Base-by-base conservation (phyloP, 2,888 invertebrate genomes). In the Nephrotoma flavescens region DNA sequence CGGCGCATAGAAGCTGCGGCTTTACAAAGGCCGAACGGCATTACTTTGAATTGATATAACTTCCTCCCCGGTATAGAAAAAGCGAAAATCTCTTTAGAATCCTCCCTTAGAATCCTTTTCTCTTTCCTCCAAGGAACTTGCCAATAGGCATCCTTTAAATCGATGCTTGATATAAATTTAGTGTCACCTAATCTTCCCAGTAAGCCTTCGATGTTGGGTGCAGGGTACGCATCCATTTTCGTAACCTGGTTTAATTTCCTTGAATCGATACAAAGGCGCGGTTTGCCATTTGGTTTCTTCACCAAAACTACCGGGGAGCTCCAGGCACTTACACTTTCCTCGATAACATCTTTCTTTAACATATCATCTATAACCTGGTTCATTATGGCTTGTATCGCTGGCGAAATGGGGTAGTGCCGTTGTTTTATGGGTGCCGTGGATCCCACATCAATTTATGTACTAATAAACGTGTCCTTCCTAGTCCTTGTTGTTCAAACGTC, bases 301-400 rank as follows among this genome's bases (percentile, higher is more conserved):
- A 89, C 88, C 44, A 90, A 88, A 0, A 89, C 88, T 6, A 89
- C 88, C 1, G 89, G 89, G 2, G 89, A 89, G 6, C 89, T 88
- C 90, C 90, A 90, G 0, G 88, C 87, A 41, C 89, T 90, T 0
- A 87, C 87, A 0, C 89, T 89, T 41, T 88, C 88, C 44, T 90
- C 90, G 0, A 91, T 89, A 0, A 90, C 88, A 2, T 88, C 89
- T 0, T 88, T 85, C 2, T 44, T 85, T 0, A 90, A 19, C 90
- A 90, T 90, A 2, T 89, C 85, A 42, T 90, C 89, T 0, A 90
- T 88, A 87, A 90, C 89, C 4, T 87, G 87, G 71, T 88, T 87
- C 5, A 88, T 15, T 11, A 88, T 42, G 12, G 87, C 87, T 47
- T 89, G 88, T 7, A 88, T 85, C 3, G 87, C 87, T 7, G 88